Evolutionary conservation across 2,113 vertebrate species (phyloP).

Genomic region (Alouatta palliata): DNA sequence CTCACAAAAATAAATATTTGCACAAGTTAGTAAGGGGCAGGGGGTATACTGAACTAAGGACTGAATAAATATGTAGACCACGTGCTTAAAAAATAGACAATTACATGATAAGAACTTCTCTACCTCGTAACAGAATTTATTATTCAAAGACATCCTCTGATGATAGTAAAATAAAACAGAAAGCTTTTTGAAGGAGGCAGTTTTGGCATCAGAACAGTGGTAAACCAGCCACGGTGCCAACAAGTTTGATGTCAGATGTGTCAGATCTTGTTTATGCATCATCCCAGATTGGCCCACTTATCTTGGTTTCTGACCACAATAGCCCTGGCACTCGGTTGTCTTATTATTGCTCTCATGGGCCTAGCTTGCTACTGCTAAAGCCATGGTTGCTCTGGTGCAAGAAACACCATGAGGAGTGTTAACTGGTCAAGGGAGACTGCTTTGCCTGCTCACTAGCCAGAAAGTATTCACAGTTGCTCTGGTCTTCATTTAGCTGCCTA

Average conservation of each 20-base stretch:
- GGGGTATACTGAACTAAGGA: neutral
- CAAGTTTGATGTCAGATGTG: neutral
- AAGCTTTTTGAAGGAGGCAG: neutral
- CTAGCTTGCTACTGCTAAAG: neutral
- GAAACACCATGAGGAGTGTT: neutral
- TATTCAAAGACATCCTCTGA: neutral
- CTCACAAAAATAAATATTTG: neutral
- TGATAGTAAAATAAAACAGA: neutral
- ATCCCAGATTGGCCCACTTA: neutral
- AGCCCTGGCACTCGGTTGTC: neutral
- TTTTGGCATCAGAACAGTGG: neutral
- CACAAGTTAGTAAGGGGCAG: neutral
- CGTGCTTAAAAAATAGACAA: neutral
- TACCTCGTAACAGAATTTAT: neutral
- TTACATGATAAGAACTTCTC: neutral
- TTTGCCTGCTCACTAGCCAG: neutral
- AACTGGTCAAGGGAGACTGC: too few relatives aligned
- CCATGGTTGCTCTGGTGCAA: neutral
- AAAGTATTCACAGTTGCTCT: neutral
- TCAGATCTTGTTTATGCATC: neutral
- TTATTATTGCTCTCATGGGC: neutral
- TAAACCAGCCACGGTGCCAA: neutral
- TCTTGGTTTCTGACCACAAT: neutral
- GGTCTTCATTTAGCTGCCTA: neutral
- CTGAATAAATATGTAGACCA: neutral